Evolutionary conservation across 2,797 vertebrate species (phyloP).

Genomic region (Tragopan temminckii): DNA sequence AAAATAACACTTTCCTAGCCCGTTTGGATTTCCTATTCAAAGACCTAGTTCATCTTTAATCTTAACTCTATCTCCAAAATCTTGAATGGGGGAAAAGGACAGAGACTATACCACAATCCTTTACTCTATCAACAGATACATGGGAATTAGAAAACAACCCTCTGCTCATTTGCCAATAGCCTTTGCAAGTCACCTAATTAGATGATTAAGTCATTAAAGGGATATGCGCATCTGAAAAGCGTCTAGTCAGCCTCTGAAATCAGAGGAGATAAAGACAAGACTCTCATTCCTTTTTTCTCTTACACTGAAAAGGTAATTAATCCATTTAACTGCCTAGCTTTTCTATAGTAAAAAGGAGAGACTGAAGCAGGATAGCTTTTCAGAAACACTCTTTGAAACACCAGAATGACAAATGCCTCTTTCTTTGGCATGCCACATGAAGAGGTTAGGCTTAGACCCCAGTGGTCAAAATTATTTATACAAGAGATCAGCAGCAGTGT

Average conservation of each 20-base stretch:
- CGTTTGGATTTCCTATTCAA: constrained; percentile 71
- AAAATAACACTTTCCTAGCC: constrained; percentile 55
- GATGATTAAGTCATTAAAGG: constrained; percentile 96
- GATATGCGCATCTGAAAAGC: constrained; percentile 87
- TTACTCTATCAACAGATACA: constrained; percentile 81
- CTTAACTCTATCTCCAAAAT: constrained; percentile 74
- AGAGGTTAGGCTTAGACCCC: constrained; percentile 75
- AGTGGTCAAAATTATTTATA: constrained; percentile 81
- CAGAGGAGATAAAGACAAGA: constrained; percentile 88
- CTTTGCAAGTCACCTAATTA: constrained; percentile 93
- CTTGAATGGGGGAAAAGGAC: constrained; percentile 43
- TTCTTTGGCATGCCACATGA: constrained; percentile 81
- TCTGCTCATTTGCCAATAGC: constrained; percentile 85
- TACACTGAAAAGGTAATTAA: constrained; percentile 92
- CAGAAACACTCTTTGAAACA: constrained; percentile 90
- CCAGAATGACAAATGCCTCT: constrained; percentile 87
- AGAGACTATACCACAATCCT: constrained; percentile 71
- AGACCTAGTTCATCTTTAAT: constrained; percentile 74
- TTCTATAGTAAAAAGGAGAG: constrained; percentile 85
- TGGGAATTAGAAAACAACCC: constrained; percentile 88
- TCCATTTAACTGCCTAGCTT: constrained; percentile 89
- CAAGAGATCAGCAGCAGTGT: constrained; percentile 58
- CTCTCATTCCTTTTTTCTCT: constrained; percentile 69
- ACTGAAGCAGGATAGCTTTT: constrained; percentile 88
- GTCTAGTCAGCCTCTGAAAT: constrained; percentile 87